Conservation (phyloP, 2,888 invertebrate species). For the Bellardia bayeri region DNA sequence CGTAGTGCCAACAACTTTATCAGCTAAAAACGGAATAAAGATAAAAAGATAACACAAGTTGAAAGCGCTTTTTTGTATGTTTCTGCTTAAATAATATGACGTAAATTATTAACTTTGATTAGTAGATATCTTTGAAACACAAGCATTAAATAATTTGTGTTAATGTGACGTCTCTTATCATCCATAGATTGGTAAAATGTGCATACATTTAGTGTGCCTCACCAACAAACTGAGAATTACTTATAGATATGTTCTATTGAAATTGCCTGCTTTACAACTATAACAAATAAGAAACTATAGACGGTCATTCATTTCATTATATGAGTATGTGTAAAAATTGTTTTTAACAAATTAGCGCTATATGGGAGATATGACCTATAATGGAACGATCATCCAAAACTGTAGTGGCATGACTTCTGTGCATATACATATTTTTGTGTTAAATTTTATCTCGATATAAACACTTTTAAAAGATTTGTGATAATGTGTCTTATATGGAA, state of each 20-base stretch:
- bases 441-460: no score
- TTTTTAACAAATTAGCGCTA: no score
- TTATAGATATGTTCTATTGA: not conserved
- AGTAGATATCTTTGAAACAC: not conserved
- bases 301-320: no score
- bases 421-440: no score
- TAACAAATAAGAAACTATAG: no score
- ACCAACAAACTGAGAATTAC: not conserved
- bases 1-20: not conserved
- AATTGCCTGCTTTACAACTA: not conserved
- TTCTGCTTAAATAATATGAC: not conserved
- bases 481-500: no score
- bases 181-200: not conserved
- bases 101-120: constrained; percentile 6
- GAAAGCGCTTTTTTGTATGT: not conserved
- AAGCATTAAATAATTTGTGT: not conserved
- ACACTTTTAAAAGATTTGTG: no score
- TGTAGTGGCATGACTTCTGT: no score
- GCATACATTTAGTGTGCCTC: not conserved
- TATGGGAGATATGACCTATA: no score
- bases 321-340: no score
- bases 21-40: not conserved
- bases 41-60: not conserved
- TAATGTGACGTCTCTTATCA: constrained; percentile 25
- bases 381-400: no score